Evolutionary conservation across 1,140 invertebrate species (phyloP).

Genomic region (Caenorhabditis latens): DNA sequence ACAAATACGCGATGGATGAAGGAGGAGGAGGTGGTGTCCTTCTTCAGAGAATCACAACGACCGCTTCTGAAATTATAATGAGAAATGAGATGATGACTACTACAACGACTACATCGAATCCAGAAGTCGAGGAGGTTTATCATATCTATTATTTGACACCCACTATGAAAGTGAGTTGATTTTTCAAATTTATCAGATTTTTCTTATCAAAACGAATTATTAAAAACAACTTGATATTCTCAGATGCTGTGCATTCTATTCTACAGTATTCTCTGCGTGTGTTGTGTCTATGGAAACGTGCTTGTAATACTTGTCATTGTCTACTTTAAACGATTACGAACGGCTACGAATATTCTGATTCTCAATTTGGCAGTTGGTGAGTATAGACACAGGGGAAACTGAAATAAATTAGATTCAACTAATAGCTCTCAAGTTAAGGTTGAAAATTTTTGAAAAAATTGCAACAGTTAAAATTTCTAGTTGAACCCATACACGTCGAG

Average conservation of each 20-base stretch:
- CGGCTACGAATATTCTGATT: slow-evolving; percentile 76
- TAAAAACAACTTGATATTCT: slow-evolving; percentile 17
- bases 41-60: slow-evolving; percentile 26
- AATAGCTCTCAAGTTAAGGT: too few relatives aligned
- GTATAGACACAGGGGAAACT: too few relatives aligned
- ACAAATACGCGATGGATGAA: slow-evolving; percentile 1
- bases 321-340: slow-evolving; percentile 73
- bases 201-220: neutral
- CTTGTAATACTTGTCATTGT: slow-evolving; percentile 76
- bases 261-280: slow-evolving; percentile 72
- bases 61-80: slow-evolving; percentile 23
- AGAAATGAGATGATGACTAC: neutral
- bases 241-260: slow-evolving; percentile 74
- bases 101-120: neutral
- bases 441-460: too few relatives aligned
- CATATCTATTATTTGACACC: slow-evolving; percentile 45
- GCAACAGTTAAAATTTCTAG: too few relatives aligned
- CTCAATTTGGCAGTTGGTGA: slow-evolving; percentile 69
- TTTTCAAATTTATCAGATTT: neutral
- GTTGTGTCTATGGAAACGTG: slow-evolving; percentile 74
- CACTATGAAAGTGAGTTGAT: neutral
- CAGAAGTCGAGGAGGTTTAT: neutral
- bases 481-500: too few relatives aligned
- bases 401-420: too few relatives aligned
- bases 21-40: neutral